A percentile compares a stretch with the other conserved stretches of the same genome.
These are phyloP conservation scores for Chondrilla cf. caribensis DNA, from an alignment of 37 sponge, comb jelly and placozoan genomes.

Conservation along the genomic window DNA sequence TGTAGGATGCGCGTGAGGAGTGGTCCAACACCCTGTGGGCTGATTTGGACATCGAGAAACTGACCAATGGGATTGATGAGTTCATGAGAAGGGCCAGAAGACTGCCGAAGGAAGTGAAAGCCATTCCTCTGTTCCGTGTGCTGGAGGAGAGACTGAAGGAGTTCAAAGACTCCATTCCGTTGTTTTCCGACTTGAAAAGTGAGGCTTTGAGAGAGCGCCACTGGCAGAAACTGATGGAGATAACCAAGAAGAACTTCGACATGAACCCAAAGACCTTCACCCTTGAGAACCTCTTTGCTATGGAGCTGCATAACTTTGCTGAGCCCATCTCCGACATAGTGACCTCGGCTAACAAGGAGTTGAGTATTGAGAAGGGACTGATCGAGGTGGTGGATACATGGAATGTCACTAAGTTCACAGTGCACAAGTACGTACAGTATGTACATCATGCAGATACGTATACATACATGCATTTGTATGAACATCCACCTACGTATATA, in stretches of 20 bases:
- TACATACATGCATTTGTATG: too few species aligned
- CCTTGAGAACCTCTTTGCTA: conserved; percentile 95
- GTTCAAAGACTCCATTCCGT: conserved; percentile 97
- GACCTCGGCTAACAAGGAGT: conserved; percentile 95
- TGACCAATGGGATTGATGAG: conserved; percentile 94
- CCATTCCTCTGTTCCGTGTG: conserved; percentile 82
- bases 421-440: conserved; percentile 66
- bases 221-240: conserved; percentile 97
- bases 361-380: conserved; percentile 97
- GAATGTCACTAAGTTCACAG: conserved; percentile 76
- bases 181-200: conserved; percentile 96
- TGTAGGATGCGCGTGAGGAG: conserved; percentile 88
- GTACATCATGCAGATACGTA: neutral
- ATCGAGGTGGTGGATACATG: conserved; percentile 93
- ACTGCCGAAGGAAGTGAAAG: conserved; percentile 94
- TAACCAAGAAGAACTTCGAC: conserved; percentile 97
- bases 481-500: too few species aligned
- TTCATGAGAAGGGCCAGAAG: conserved; percentile 77
- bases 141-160: conserved; percentile 96
- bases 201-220: conserved; percentile 97
- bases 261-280: conserved; percentile 99
- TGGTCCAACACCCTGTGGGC: conserved; percentile 98
- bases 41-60: conserved; percentile 84
- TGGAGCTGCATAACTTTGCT: conserved; percentile 97
- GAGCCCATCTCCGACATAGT: conserved; percentile 97